A percentile compares a stretch with the other conserved stretches of the same genome.
Conservation (phyloP, 2,113 vertebrate species). For the Speoplatyrhinus poulsoni region DNA sequence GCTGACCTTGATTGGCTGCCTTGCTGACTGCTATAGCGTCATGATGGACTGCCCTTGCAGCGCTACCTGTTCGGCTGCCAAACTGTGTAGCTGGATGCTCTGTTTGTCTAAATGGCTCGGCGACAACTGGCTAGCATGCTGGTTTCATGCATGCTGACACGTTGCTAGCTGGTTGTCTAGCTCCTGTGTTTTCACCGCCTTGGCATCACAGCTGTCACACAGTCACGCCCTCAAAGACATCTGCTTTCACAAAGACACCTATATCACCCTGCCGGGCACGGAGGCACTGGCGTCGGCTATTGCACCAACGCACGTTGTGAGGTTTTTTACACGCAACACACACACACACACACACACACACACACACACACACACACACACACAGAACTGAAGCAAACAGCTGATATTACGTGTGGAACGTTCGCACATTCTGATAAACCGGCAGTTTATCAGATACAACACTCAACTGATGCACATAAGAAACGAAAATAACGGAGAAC, state of each 20-base stretch:
- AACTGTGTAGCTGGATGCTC: background rate
- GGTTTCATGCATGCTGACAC: background rate
- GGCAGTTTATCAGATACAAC: too few relatives aligned
- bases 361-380: too few relatives aligned
- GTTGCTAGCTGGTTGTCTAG: constrained; percentile 9
- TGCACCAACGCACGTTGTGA: background rate
- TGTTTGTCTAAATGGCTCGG: too few relatives aligned
- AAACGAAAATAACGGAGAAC: too few relatives aligned
- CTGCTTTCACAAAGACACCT: constrained; percentile 1
- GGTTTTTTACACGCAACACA: too few relatives aligned
- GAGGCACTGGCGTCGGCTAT: background rate
- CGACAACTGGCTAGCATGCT: too few relatives aligned
- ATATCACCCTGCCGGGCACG: constrained; percentile 3
- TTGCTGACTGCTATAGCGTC: constrained; percentile 25
- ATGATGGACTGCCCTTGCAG: constrained; percentile 31
- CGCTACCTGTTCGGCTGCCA: constrained; percentile 6
- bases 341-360: background rate
- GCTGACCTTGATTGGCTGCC: constrained; percentile 58
- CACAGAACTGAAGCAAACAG: background rate
- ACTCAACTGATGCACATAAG: too few relatives aligned
- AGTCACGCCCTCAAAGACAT: constrained; percentile 10
- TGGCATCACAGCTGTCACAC: background rate
- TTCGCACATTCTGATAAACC: too few relatives aligned
- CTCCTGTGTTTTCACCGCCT: constrained; percentile 29
- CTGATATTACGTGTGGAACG: too few relatives aligned